A percentile compares a stretch with the other conserved stretches of the same genome.
Conservation (phyloP, 1,140 invertebrate species). For the Stenopsyche tienmushanensis region DNA sequence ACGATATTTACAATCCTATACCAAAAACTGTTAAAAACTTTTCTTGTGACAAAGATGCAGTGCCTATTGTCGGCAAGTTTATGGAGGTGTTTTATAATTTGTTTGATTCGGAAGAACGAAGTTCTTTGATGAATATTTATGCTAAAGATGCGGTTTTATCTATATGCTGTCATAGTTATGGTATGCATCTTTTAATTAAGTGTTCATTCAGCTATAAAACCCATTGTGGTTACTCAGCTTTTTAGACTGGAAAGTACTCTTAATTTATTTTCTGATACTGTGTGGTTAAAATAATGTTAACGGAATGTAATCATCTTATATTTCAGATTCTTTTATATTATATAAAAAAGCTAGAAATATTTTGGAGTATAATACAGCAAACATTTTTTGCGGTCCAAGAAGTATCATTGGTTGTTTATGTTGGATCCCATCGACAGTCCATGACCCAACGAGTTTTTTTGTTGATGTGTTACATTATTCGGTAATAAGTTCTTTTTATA, state of each 20-base stretch:
- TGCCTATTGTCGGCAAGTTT: slow-evolving; percentile 45
- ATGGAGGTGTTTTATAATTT: slow-evolving; percentile 48
- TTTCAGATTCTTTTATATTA: too few species aligned
- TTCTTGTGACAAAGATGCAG: slow-evolving; percentile 35
- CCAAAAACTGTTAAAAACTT: slow-evolving; percentile 25
- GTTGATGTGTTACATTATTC: slow-evolving; percentile 47
- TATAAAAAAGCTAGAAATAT: slow-evolving; percentile 33
- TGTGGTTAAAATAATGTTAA: too few species aligned
- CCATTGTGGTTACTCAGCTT: too few species aligned
- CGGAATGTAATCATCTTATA: too few species aligned
- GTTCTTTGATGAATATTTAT: slow-evolving; percentile 44
- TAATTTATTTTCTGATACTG: too few species aligned
- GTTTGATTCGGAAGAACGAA: slow-evolving; percentile 45
- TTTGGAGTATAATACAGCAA: slow-evolving; percentile 3
- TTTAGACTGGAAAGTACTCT: too few species aligned
- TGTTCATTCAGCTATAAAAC: too few species aligned
- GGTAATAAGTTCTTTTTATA: slow-evolving; percentile 42
- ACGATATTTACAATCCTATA: slow-evolving; percentile 8
- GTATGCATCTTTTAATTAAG: slow-evolving; percentile 5
- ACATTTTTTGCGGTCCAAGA: slow-evolving; percentile 28
- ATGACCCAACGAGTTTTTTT: slow-evolving; percentile 47
- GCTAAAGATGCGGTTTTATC: slow-evolving; percentile 44
- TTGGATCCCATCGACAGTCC: slow-evolving; percentile 37
- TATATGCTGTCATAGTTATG: slow-evolving; percentile 43
- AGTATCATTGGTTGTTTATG: slow-evolving; percentile 31